Base-by-base conservation (phyloP, 2,888 invertebrate genomes). In the Thera obeliscata region DNA sequence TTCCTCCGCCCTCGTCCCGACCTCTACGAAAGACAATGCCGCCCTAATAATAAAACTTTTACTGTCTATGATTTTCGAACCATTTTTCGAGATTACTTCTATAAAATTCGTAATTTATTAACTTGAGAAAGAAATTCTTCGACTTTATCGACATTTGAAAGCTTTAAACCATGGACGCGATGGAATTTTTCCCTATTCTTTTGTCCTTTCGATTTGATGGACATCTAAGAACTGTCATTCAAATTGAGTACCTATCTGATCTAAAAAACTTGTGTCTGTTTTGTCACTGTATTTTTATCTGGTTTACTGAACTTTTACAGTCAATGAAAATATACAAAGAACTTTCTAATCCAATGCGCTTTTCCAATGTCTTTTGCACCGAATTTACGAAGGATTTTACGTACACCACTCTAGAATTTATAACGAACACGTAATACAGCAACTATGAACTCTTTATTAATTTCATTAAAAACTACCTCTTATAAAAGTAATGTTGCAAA, bases 31-130 rank as follows among this genome's bases (percentile, higher is more conserved):
- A 71, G 65, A 88, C 88, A 87, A 89, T 87, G 85, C 85, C 84
- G 81, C 86, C 84, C 86, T 86, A 90, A 90, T 86, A 90, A 90
- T 91, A 90, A 90, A 91, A 90, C 85, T 91, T 91, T 90, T 90
- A 90, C 87, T 86, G 86, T 82, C 89, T 88, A 89, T 91, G 88
- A 90, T 90, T 91, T 89, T 85, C 82, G 84, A 87, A 88, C 87
- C 86, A 88, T 89, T 90, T 87, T 87, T 81, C 82, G 81, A 87
- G 87, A 89, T 88, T 87, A 86, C 84, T 90, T 89, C 86, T 86
- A 90, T 90, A 87, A 90, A 90, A 89, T 86, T 87, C 78, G 80
- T 87, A 87, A 88, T 89, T 90, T 87, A 69, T 67, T 67, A 69
- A 59, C 65, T 66, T 63, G 56, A 36, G 63, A 66, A 69, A 61